A percentile compares a stretch with the other conserved stretches of the same genome.
phyloP scores from a whole-genome alignment of 2,113 vertebrate genomes.

The Eulemur rufifrons region DNA sequence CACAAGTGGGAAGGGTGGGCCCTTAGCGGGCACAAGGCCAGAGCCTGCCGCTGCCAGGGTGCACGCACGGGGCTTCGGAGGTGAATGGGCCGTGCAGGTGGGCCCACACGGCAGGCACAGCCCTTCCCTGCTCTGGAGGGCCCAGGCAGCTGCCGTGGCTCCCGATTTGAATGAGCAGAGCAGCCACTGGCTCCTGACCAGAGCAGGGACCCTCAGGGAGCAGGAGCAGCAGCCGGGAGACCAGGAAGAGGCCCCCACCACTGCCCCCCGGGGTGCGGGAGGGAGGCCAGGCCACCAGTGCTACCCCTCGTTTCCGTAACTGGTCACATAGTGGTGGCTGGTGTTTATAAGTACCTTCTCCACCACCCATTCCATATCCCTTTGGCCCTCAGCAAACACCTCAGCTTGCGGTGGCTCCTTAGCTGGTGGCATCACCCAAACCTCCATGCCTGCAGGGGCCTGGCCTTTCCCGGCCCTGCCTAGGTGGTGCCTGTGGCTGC shows the following conservation, averaged over 20 bases:
- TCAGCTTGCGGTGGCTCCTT: neutral
- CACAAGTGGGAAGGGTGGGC: neutral
- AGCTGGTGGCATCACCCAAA: neutral
- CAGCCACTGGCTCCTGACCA: neutral
- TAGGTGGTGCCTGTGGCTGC: neutral
- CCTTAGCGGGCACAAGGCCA: neutral
- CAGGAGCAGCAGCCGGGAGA: neutral
- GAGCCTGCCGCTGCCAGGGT: neutral
- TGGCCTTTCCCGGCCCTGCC: neutral
- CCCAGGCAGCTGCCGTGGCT: neutral
- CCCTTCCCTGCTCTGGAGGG: neutral
- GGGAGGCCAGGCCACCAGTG: rapidly evolving
- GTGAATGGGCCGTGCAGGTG: too few species aligned
- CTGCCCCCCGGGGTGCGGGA: neutral
- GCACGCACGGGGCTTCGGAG: neutral
- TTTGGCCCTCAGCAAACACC: neutral
- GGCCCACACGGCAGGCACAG: neutral
- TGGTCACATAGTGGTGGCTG: neutral
- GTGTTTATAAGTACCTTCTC: neutral
- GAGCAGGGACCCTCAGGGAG: neutral
- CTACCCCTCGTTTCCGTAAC: neutral
- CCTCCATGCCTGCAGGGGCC: neutral
- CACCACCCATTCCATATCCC: neutral
- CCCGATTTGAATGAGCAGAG: neutral
- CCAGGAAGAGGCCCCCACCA: neutral